phyloP scores from a whole-genome alignment of 2,797 vertebrate genomes.

The Pempheris klunzingeri region DNA sequence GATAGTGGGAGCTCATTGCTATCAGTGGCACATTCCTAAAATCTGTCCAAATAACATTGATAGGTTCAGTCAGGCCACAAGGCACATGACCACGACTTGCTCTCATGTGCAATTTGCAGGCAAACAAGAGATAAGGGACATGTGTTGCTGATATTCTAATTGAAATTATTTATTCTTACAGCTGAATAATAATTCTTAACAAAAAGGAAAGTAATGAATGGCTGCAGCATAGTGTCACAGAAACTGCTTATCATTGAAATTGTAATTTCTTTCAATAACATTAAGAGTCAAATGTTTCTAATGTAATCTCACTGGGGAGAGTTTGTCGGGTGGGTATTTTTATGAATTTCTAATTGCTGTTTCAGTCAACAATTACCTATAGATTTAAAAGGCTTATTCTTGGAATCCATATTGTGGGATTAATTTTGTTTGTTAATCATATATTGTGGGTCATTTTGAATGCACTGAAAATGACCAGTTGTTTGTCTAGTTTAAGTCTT shows the following conservation, averaged over 20 bases:
- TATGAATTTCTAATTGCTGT: neutral
- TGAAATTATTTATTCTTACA: neutral
- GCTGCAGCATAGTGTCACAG: neutral
- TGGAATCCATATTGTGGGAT: neutral
- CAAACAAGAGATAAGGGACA: constrained; percentile 7
- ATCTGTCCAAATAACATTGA: constrained; percentile 50
- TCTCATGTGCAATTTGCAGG: neutral
- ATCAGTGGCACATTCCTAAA: constrained; percentile 49
- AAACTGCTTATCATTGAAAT: neutral
- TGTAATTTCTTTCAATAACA: neutral
- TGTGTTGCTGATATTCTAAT: neutral
- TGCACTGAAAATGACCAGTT: neutral
- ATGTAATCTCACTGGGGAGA: neutral
- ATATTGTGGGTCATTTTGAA: neutral
- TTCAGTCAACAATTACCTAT: neutral
- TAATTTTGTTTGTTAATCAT: too few species aligned
- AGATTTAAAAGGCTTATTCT: neutral
- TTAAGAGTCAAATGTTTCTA: neutral
- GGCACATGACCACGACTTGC: constrained; percentile 3
- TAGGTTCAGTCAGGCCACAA: constrained; percentile 17
- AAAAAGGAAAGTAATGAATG: neutral
- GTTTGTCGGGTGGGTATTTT: neutral
- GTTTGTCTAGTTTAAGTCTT: neutral
- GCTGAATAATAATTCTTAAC: neutral
- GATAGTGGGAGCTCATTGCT: constrained; percentile 36